These are phyloP conservation scores for Poeciliopsis gracilis DNA, from an alignment of 2,797 vertebrate species.

Conservation along the genomic window DNA sequence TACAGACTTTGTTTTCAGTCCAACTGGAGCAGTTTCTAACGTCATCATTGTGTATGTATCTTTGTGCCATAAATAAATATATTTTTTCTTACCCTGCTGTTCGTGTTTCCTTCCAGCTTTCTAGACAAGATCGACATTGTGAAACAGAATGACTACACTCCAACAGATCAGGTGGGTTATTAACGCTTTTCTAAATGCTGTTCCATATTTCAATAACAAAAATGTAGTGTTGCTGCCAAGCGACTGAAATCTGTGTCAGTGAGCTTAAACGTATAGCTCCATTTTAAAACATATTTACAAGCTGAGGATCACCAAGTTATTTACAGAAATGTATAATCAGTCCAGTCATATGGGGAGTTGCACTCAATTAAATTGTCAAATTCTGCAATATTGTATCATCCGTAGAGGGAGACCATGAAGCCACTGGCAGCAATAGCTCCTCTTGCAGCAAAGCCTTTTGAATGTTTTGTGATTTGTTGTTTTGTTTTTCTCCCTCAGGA, in stretches of 20 bases:
- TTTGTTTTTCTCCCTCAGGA: constrained; percentile 77
- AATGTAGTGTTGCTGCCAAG: neutral
- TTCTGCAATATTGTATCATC: neutral
- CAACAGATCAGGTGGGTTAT: constrained; percentile 89
- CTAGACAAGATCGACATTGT: constrained; percentile 87
- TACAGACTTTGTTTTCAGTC: neutral
- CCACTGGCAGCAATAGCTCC: neutral
- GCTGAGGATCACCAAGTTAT: neutral
- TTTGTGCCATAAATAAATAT: neutral
- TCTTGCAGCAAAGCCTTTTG: neutral
- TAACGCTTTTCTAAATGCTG: neutral
- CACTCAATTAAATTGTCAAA: neutral
- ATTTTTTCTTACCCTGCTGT: neutral
- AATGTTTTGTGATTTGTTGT: neutral
- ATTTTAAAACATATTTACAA: neutral
- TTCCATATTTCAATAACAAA: neutral
- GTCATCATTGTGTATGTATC: neutral
- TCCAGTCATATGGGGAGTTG: neutral
- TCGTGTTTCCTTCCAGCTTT: constrained; percentile 64
- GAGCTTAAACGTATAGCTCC: neutral
- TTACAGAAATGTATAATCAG: neutral
- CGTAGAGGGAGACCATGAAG: neutral
- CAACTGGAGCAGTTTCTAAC: neutral
- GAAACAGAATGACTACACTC: constrained; percentile 94
- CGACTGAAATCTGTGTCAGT: neutral